These are phyloP conservation scores for Mus pahari DNA, from an alignment of 2,113 vertebrate species.

Conservation along the genomic window DNA sequence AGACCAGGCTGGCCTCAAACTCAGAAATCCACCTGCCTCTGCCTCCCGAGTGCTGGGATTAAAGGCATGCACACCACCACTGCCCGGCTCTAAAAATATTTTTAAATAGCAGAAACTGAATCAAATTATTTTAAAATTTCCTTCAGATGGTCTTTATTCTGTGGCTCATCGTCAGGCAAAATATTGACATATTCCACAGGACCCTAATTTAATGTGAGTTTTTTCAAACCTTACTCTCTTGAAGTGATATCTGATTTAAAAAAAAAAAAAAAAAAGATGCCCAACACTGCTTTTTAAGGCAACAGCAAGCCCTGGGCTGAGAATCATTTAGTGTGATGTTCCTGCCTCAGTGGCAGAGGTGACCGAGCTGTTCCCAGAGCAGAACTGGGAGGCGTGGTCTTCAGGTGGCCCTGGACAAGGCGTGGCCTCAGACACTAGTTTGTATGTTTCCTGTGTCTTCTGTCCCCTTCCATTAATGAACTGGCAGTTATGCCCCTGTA, in stretches of 20 bases:
- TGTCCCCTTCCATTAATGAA: background rate
- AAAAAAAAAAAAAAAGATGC: background rate
- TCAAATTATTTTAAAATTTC: background rate
- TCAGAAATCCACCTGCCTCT: too few species aligned
- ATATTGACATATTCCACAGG: background rate
- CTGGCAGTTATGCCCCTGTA: accelerated
- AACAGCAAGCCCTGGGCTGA: background rate
- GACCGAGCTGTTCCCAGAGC: accelerated
- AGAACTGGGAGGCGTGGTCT: accelerated
- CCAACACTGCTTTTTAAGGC: background rate
- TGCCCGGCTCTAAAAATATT: background rate
- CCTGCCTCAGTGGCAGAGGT: background rate
- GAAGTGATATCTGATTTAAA: background rate
- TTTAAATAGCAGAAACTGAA: background rate
- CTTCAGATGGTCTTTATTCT: background rate
- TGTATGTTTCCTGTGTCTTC: background rate
- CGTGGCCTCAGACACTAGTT: background rate
- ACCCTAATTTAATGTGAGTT: too few species aligned
- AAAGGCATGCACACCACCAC: too few species aligned
- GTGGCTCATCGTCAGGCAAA: background rate
- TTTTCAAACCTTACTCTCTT: background rate
- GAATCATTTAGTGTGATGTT: background rate
- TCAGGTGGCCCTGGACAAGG: too few species aligned
- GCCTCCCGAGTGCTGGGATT: too few species aligned
- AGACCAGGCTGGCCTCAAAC: too few species aligned